phyloP scores from a whole-genome alignment of 2,888 invertebrate genomes.

The Antheraea yamamai region DNA sequence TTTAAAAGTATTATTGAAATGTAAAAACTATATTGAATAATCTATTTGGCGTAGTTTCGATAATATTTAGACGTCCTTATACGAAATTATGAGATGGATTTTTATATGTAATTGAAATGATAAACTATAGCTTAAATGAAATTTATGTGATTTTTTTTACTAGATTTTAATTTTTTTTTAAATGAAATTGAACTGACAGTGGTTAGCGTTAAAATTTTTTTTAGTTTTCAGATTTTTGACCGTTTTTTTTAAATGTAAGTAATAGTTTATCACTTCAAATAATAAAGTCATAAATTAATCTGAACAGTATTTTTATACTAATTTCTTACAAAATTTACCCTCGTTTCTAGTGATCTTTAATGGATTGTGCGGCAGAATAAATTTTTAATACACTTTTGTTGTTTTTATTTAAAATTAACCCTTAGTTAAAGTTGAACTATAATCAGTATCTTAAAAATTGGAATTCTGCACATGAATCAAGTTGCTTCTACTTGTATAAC shows the following conservation, averaged over 20 bases:
- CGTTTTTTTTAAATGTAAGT: too few species aligned
- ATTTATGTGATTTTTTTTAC: background rate
- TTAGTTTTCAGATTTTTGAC: too few species aligned
- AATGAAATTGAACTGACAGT: too few species aligned
- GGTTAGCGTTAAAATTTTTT: too few species aligned
- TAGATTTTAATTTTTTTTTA: too few species aligned
- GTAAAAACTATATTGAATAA: constrained; percentile 27
- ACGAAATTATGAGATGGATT: constrained; percentile 18
- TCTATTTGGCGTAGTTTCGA: constrained; percentile 40
- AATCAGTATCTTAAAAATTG: background rate
- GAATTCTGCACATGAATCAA: too few species aligned
- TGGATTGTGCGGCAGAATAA: constrained; percentile 73
- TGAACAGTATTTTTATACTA: constrained; percentile 79
- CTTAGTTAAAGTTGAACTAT: background rate
- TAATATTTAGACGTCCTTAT: constrained; percentile 41
- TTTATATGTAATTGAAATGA: constrained; percentile 36
- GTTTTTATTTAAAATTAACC: background rate
- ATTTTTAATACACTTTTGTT: constrained; percentile 73
- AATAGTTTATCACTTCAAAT: constrained; percentile 37
- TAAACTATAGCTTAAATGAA: constrained; percentile 15
- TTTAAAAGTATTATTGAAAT: constrained; percentile 21
- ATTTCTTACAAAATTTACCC: constrained; percentile 67
- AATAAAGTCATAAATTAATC: constrained; percentile 42
- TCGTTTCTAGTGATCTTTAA: constrained; percentile 71
- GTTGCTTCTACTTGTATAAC: too few species aligned